A percentile compares a stretch with the other conserved stretches of the same genome.
Conservation (phyloP, 2,888 invertebrate species). For the Teleiodes luculella region DNA sequence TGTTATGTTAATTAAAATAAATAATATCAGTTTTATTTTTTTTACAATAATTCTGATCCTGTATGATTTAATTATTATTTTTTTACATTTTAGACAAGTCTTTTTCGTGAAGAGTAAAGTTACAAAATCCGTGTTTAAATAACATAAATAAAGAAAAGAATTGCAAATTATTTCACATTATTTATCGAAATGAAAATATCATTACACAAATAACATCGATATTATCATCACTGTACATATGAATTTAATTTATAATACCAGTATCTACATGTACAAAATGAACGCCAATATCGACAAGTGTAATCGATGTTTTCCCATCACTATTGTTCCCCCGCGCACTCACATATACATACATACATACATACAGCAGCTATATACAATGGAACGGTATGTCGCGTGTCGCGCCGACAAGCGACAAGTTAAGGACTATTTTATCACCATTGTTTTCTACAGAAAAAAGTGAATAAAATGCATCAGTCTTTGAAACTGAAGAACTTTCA, state of each 20-base stretch:
- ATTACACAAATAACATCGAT: too few species aligned
- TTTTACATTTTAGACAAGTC: neutral
- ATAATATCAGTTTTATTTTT: too few species aligned
- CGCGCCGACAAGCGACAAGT: too few species aligned
- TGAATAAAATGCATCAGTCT: too few species aligned
- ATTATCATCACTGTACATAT: too few species aligned
- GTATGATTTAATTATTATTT: neutral
- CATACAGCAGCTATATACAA: neutral
- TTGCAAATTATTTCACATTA: neutral
- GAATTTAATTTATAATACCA: too few species aligned
- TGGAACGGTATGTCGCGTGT: neutral
- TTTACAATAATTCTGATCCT: too few species aligned
- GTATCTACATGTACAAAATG: neutral
- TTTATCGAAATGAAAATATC: neutral
- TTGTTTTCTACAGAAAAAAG: too few species aligned
- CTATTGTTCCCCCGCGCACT: constrained; percentile 14
- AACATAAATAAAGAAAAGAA: neutral
- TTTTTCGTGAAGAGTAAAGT: neutral
- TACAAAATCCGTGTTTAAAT: neutral
- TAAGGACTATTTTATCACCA: neutral
- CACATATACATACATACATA: constrained; percentile 10
- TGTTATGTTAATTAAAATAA: too few species aligned
- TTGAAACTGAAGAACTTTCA: too few species aligned
- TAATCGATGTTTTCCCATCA: neutral
- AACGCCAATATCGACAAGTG: neutral